phyloP scores from a whole-genome alignment of 1,140 invertebrate genomes.

The Branchinecta lindahli region DNA sequence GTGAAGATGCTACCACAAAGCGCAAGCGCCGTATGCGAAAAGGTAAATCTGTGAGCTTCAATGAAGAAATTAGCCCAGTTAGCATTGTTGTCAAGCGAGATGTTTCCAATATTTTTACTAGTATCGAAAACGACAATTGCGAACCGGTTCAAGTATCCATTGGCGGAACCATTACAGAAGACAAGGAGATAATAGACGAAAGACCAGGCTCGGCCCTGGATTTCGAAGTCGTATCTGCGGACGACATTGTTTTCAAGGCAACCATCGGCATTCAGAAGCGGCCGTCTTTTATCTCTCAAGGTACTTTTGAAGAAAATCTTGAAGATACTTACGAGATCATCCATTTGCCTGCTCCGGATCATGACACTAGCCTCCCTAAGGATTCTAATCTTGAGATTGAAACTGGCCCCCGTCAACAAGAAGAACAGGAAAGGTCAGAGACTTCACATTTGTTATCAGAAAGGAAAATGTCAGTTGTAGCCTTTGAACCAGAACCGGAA shows the following conservation, averaged over 20 bases:
- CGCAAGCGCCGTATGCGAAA: constrained; percentile 15
- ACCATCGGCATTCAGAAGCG: not conserved
- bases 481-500: too few relatives aligned
- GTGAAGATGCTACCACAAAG: constrained; percentile 10
- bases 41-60: constrained; percentile 19
- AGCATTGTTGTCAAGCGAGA: not conserved
- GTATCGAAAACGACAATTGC: not conserved
- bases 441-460: too few relatives aligned
- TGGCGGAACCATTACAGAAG: not conserved
- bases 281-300: not conserved
- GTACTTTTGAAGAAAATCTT: not conserved
- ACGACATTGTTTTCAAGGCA: not conserved
- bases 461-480: too few relatives aligned
- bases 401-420: too few relatives aligned
- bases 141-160: not conserved
- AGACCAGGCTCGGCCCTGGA: not conserved
- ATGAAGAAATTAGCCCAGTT: constrained; percentile 12
- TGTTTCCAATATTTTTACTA: not conserved
- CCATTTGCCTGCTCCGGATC: too few relatives aligned
- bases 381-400: too few relatives aligned
- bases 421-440: too few relatives aligned
- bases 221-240: not conserved
- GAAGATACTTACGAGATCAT: not conserved
- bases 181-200: not conserved
- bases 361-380: too few relatives aligned